Evolutionary conservation across 2,888 invertebrate genomes (phyloP).

Genomic region (Uropetala carovei): DNA sequence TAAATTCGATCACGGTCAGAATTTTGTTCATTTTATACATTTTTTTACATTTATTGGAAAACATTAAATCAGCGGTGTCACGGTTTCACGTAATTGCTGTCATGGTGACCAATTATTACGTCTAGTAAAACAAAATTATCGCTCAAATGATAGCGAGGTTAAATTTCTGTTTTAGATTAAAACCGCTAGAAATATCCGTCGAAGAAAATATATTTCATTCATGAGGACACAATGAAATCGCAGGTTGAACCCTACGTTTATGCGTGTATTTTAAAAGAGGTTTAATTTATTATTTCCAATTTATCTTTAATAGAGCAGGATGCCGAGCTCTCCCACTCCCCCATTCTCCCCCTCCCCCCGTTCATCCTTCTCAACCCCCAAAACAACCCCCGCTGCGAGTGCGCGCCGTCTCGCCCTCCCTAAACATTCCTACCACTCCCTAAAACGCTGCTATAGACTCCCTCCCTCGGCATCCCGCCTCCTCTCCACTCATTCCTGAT

Average conservation of each 20-base stretch:
- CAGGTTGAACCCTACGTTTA: neutral
- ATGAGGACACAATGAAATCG: neutral
- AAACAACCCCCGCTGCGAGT: neutral
- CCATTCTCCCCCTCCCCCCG: neutral
- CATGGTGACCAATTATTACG: too few relatives aligned
- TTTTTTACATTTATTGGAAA: too few relatives aligned
- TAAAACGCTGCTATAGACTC: neutral
- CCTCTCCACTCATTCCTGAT: neutral
- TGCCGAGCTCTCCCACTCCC: neutral
- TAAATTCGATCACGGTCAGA: too few relatives aligned
- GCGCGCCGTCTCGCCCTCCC: neutral
- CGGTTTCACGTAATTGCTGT: too few relatives aligned
- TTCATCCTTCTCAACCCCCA: neutral
- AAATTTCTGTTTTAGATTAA: neutral
- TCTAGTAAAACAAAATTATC: too few relatives aligned
- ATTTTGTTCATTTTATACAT: too few relatives aligned
- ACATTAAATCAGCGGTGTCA: too few relatives aligned
- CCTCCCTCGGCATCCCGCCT: neutral
- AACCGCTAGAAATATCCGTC: neutral
- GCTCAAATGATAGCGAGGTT: neutral
- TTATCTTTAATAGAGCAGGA: slow-evolving; percentile 1
- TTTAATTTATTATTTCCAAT: slow-evolving; percentile 13
- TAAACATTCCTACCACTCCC: slow-evolving; percentile 28
- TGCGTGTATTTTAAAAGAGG: neutral
- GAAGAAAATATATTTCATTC: neutral